Percentiles rank a stretch among this genome's conserved stretches.
These are phyloP conservation scores for Platalea minor DNA, from an alignment of 2,797 vertebrate genomes.

Conservation along the genomic window DNA sequence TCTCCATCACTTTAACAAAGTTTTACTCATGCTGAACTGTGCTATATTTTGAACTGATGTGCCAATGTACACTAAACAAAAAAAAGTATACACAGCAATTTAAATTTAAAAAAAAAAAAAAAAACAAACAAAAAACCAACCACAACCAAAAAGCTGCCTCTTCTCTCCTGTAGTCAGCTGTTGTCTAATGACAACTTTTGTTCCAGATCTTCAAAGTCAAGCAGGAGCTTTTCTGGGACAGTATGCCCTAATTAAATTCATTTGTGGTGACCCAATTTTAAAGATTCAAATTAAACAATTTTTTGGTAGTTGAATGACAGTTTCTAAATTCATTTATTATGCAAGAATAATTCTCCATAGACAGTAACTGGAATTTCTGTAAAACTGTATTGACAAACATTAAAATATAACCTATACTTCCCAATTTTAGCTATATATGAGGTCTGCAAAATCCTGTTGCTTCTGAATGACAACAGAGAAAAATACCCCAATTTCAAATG, in stretches of 20 bases:
- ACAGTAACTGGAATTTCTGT: background rate
- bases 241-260: conserved; percentile 47
- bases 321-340: background rate
- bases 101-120: too few species aligned
- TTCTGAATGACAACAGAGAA: background rate
- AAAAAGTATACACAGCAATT: background rate
- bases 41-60: background rate
- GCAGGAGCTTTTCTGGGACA: conserved; percentile 41
- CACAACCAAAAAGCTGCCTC: background rate
- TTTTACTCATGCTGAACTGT: background rate
- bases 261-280: conserved; percentile 3
- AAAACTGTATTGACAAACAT: background rate
- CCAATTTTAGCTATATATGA: background rate
- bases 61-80: accelerated
- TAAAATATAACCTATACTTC: background rate
- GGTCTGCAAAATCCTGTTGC: background rate
- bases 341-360: background rate
- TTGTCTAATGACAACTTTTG: background rate
- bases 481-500: background rate
- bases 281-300: background rate
- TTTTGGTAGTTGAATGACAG: background rate
- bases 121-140: too few species aligned
- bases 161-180: background rate
- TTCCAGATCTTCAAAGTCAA: conserved; percentile 48
- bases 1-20: background rate